These are phyloP conservation scores for Drosophila pallidifrons DNA, from an alignment of 1,140 invertebrate species.

Conservation along the genomic window DNA sequence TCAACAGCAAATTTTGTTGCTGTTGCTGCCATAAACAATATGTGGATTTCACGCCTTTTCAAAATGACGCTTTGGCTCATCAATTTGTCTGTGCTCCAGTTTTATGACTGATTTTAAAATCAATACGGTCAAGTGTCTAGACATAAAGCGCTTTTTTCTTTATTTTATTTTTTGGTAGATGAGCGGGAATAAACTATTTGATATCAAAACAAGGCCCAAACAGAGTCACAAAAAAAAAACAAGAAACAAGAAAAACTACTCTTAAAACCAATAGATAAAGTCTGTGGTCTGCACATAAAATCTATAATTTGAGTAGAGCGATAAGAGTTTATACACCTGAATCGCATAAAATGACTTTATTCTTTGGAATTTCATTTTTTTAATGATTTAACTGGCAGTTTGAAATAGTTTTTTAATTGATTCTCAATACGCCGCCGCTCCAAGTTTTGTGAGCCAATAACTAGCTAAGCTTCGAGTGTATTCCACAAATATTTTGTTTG, in stretches of 20 bases:
- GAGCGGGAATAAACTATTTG: conserved; percentile 37
- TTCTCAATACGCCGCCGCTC: conserved; percentile 56
- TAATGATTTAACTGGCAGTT: conserved; percentile 52
- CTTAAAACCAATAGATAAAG: conserved; percentile 38
- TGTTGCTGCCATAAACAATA: conserved; percentile 39
- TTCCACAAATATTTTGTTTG: conserved; percentile 51
- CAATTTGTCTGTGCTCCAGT: conserved; percentile 48
- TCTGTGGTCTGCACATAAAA: conserved; percentile 50
- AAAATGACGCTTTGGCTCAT: conserved; percentile 11
- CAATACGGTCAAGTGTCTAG: conserved; percentile 38
- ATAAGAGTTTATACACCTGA: conserved; percentile 53
- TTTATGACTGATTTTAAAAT: conserved; percentile 48
- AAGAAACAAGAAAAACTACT: conserved; percentile 15
- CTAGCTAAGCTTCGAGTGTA: conserved; percentile 14
- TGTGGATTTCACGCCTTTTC: conserved; percentile 48
- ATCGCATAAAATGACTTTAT: conserved; percentile 65
- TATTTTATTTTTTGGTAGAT: neutral
- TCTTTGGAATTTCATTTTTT: conserved; percentile 80
- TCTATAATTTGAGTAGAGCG: conserved; percentile 57
- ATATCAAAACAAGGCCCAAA: conserved; percentile 35
- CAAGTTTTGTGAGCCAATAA: neutral
- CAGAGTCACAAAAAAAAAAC: conserved; percentile 47
- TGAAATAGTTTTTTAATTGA: conserved; percentile 79
- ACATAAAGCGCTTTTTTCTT: conserved; percentile 36
- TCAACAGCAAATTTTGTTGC: conserved; percentile 5